Evolutionary conservation across 53 echinoderm and acorn worm genomes (phyloP).

Genomic region (Henricia sp.): DNA sequence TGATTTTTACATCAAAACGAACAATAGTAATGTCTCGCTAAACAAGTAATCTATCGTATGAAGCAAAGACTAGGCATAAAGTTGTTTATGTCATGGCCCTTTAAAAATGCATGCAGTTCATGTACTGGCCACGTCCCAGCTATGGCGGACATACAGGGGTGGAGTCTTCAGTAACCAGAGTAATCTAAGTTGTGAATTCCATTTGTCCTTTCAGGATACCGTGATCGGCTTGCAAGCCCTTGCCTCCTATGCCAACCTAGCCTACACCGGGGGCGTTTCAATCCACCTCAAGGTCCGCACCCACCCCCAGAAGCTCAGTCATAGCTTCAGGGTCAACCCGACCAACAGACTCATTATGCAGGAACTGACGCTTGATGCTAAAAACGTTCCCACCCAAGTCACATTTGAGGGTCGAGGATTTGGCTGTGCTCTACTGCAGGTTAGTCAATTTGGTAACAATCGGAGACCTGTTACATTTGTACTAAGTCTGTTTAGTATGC

Average conservation of each 20-base stretch:
- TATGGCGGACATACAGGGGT: too few relatives aligned
- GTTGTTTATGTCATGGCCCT: too few relatives aligned
- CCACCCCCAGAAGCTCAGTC: conserved; percentile 31
- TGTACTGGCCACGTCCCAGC: too few relatives aligned
- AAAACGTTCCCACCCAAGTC: conserved; percentile 68
- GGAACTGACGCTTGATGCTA: conserved; percentile 61
- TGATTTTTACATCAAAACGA: too few relatives aligned
- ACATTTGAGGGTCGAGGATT: conserved; percentile 67
- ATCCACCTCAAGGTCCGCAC: conserved; percentile 52
- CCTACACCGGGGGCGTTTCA: conserved; percentile 45
- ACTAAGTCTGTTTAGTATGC: too few relatives aligned
- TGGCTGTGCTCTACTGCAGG: conserved; percentile 93
- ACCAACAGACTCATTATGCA: conserved; percentile 79
- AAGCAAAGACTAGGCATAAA: too few relatives aligned
- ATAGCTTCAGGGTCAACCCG: conserved; percentile 23
- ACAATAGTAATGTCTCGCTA: too few relatives aligned
- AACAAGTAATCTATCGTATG: too few relatives aligned
- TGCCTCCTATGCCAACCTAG: conserved; percentile 68
- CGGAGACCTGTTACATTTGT: too few relatives aligned
- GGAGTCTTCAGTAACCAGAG: neutral
- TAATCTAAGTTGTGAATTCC: neutral
- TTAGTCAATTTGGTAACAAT: too few relatives aligned
- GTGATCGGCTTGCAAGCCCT: conserved; percentile 89
- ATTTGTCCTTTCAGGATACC: conserved; percentile 74
- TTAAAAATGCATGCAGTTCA: too few relatives aligned